These are phyloP conservation scores for Acrocera orbiculus DNA, from an alignment of 2,888 invertebrate species.

Conservation along the genomic window DNA sequence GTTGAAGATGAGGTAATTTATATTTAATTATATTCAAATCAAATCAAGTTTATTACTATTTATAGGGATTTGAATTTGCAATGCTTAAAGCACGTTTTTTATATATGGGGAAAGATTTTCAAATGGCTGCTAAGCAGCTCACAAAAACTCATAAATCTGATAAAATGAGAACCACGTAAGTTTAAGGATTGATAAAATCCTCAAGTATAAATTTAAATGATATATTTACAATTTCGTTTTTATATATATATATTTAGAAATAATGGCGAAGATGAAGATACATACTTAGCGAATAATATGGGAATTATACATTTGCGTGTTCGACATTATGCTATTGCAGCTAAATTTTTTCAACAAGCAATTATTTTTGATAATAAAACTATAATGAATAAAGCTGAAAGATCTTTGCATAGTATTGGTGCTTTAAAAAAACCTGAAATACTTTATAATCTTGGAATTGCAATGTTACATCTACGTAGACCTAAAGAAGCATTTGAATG, in stretches of 20 bases:
- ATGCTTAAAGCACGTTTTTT: constrained; percentile 30
- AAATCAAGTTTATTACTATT: not conserved
- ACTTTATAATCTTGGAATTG: constrained; percentile 37
- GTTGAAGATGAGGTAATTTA: constrained; percentile 23
- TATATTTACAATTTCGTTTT: not conserved
- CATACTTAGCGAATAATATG: constrained; percentile 31
- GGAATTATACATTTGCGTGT: constrained; percentile 31
- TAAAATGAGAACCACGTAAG: too few species aligned
- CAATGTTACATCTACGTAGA: constrained; percentile 63
- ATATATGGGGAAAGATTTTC: constrained; percentile 31
- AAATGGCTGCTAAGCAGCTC: constrained; percentile 31
- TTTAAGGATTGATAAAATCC: too few species aligned
- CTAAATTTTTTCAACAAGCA: constrained; percentile 30
- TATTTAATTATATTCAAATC: not conserved
- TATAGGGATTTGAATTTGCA: constrained; percentile 21
- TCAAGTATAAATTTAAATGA: too few species aligned
- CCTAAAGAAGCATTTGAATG: constrained; percentile 80
- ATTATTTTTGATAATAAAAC: constrained; percentile 26
- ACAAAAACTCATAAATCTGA: too few species aligned
- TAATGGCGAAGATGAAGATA: constrained; percentile 25
- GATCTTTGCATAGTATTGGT: constrained; percentile 23
- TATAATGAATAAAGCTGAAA: constrained; percentile 18
- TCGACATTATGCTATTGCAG: constrained; percentile 30
- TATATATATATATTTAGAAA: constrained; percentile 8
- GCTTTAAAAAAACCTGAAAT: constrained; percentile 26